Evolutionary conservation across 1,140 invertebrate species (phyloP).

Genomic region (Hesperophylax magnus): DNA sequence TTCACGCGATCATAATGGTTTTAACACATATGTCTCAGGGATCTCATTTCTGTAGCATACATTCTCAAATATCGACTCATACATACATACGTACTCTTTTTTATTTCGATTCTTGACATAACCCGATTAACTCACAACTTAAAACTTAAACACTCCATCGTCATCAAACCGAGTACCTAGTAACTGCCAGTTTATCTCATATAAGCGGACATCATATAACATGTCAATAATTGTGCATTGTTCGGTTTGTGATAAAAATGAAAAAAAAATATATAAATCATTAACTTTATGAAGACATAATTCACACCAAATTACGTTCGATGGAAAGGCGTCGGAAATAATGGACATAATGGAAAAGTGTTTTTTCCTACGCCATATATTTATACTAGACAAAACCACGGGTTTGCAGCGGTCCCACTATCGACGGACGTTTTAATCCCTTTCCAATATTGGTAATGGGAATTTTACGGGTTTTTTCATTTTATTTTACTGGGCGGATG

Average conservation of each 20-base stretch:
- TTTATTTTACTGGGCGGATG: constrained; percentile 11
- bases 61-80: too few relatives aligned
- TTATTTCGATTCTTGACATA: too few relatives aligned
- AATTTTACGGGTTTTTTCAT: constrained; percentile 32
- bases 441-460: constrained; percentile 53
- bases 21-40: too few relatives aligned
- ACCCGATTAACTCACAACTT: too few relatives aligned
- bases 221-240: too few relatives aligned
- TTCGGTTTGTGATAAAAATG: not conserved
- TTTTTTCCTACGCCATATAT: not conserved
- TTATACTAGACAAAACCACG: not conserved
- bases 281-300: constrained; percentile 10
- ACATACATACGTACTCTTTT: too few relatives aligned
- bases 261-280: not conserved
- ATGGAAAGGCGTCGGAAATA: not conserved
- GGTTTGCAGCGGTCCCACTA: not conserved
- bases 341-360: constrained; percentile 12
- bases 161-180: too few relatives aligned
- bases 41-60: too few relatives aligned
- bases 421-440: constrained; percentile 42
- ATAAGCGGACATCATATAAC: too few relatives aligned
- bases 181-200: too few relatives aligned
- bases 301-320: not conserved
- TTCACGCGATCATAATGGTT: too few relatives aligned
- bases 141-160: too few relatives aligned